phyloP scores from a whole-genome alignment of 2,113 vertebrate genomes.

The Archocentrus centrarchus region DNA sequence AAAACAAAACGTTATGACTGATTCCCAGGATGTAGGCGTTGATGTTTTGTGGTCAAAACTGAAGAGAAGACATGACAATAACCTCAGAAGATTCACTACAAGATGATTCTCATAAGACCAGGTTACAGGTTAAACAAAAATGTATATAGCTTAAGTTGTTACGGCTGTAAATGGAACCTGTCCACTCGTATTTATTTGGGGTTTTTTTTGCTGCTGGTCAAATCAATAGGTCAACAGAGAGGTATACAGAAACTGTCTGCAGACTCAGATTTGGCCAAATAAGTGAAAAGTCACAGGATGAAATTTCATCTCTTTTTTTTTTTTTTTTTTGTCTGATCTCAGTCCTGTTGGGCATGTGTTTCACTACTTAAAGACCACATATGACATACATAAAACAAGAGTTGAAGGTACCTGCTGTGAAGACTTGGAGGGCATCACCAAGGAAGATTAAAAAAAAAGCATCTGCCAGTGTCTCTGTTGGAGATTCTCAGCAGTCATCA shows the following conservation, averaged over 20 bases:
- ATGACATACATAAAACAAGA: background rate
- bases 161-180: background rate
- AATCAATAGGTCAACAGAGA: background rate
- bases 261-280: background rate
- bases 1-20: background rate
- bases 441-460: background rate
- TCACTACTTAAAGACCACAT: background rate
- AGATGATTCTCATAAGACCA: background rate
- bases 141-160: background rate
- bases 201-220: background rate
- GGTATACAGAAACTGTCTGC: background rate
- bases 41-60: background rate
- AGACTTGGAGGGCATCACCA: background rate
- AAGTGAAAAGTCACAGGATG: background rate
- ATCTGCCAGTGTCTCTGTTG: background rate
- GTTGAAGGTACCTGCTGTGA: background rate
- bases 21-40: background rate
- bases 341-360: background rate
- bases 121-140: background rate
- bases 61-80: background rate
- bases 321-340: background rate
- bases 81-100: slow-evolving; percentile 1
- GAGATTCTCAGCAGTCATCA: background rate
- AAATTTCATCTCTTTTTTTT: background rate
- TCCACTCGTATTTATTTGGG: background rate